These are phyloP conservation scores for Mormyrops attenuatus DNA, from an alignment of 2,797 vertebrate genomes.

Conservation along the genomic window DNA sequence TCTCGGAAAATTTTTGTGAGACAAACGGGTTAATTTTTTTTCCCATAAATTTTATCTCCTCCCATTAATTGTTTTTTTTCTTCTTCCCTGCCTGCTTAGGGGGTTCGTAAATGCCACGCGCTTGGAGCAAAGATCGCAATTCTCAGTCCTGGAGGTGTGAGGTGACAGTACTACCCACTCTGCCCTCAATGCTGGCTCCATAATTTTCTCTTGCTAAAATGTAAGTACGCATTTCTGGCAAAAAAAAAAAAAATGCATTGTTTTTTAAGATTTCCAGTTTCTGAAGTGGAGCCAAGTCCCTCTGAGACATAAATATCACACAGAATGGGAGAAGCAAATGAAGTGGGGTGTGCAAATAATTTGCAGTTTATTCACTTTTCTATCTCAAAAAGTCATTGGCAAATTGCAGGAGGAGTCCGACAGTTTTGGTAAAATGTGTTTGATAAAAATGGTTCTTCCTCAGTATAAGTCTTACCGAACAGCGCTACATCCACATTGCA, in stretches of 20 bases:
- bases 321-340: neutral
- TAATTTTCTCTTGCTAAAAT: neutral
- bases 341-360: no score
- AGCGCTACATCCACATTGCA: neutral
- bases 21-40: neutral
- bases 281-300: neutral
- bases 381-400: no score
- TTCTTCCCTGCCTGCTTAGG: neutral
- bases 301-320: neutral
- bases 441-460: neutral
- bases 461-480: neutral
- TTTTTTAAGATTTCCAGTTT: neutral
- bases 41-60: neutral
- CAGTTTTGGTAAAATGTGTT: neutral
- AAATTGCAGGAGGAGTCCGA: neutral
- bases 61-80: neutral
- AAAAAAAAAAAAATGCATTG: neutral
- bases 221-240: neutral
- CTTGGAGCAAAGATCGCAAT: neutral
- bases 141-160: neutral
- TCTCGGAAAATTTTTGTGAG: neutral
- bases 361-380: no score
- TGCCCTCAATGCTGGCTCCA: no score
- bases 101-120: no score
- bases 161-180: no score